Evolutionary conservation across 2,113 vertebrate species (phyloP).

Genomic region (Elanoides forficatus): DNA sequence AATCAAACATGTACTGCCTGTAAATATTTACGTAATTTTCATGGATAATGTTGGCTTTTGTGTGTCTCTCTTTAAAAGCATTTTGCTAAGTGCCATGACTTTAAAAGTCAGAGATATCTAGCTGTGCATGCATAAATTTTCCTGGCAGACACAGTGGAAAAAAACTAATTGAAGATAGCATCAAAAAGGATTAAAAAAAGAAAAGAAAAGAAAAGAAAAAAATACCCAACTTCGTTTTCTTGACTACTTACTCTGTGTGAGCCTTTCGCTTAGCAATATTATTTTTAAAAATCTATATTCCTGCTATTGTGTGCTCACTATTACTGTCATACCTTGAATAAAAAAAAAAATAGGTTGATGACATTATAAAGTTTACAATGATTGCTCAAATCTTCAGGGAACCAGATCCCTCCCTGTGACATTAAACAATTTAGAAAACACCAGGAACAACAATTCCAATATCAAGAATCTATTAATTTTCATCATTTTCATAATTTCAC

Average conservation of each 20-base stretch:
- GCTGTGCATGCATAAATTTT: slow-evolving; percentile 41
- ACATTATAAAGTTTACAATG: not conserved
- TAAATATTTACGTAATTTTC: slow-evolving; percentile 42
- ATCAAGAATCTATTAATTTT: slow-evolving; percentile 33
- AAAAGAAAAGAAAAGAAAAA: not conserved
- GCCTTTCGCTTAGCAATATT: not conserved
- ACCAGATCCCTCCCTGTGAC: not conserved
- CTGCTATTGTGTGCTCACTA: not conserved
- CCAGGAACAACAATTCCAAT: not conserved
- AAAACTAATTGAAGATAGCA: not conserved
- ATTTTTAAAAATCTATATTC: not conserved
- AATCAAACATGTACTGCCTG: slow-evolving; percentile 27
- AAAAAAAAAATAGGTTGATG: not conserved
- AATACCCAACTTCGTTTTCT: not conserved
- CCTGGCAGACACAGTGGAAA: slow-evolving; percentile 35
- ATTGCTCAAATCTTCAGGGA: slow-evolving; percentile 1
- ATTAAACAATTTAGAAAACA: slow-evolving; percentile 20
- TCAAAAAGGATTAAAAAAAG: not conserved
- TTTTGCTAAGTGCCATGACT: slow-evolving; percentile 33
- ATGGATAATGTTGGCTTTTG: slow-evolving; percentile 33
- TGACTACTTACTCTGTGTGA: not conserved
- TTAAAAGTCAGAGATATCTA: slow-evolving; percentile 40
- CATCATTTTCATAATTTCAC: slow-evolving; percentile 32
- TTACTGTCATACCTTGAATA: not conserved
- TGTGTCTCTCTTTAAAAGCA: slow-evolving; percentile 18